Conservation (phyloP, 2,888 invertebrate species). For the Cephonodes hylas region DNA sequence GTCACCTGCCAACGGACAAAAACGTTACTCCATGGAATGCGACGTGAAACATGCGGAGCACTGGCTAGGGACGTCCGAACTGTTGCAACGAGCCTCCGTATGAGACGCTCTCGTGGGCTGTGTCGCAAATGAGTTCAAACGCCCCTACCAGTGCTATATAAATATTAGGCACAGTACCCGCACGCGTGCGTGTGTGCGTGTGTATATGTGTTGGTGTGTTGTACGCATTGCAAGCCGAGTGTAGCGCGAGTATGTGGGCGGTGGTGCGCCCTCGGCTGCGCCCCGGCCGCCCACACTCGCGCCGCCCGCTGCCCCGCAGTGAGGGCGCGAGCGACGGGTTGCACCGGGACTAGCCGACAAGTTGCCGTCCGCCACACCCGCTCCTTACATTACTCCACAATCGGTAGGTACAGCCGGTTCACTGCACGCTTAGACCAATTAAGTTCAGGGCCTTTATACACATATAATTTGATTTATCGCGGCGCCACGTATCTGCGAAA, state of each 20-base stretch:
- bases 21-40: neutral
- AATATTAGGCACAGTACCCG: neutral
- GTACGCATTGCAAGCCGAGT: too few species aligned
- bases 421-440: neutral
- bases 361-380: too few species aligned
- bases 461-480: neutral
- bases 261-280: too few species aligned
- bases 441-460: neutral
- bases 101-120: too few species aligned
- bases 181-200: slow-evolving; percentile 9
- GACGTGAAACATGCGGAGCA: neutral
- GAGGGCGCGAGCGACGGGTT: too few species aligned
- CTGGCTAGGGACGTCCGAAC: neutral
- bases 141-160: neutral
- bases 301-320: too few species aligned
- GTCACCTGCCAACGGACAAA: slow-evolving; percentile 33
- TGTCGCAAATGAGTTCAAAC: neutral
- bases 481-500: neutral
- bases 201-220: neutral
- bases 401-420: neutral
- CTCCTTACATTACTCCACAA: neutral
- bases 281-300: too few species aligned
- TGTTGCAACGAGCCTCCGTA: neutral
- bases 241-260: too few species aligned
- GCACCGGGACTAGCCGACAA: too few species aligned